These are phyloP conservation scores for Gymnorhina tibicen DNA, from an alignment of 2,113 vertebrate species.

Conservation along the genomic window DNA sequence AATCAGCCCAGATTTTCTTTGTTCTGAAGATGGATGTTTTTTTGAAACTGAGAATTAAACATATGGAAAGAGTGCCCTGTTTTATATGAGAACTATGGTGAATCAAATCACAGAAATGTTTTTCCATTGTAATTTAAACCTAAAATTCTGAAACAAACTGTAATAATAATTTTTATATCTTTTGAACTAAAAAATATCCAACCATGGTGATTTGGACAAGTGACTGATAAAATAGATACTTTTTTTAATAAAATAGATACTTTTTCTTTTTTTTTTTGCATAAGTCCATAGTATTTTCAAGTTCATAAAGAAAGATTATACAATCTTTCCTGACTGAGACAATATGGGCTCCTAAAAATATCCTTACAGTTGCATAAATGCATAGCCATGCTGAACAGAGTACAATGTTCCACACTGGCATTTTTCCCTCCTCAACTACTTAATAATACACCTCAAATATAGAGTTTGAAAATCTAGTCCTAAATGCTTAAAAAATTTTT, in stretches of 20 bases:
- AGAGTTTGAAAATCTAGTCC: neutral
- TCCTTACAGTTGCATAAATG: neutral
- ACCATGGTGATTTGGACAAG: neutral
- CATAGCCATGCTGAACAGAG: neutral
- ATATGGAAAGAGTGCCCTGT: neutral
- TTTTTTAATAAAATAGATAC: too few species aligned
- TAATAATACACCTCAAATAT: neutral
- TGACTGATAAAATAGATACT: neutral
- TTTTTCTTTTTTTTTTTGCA: neutral
- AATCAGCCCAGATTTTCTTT: constrained; percentile 16
- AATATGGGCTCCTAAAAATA: neutral
- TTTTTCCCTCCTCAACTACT: neutral
- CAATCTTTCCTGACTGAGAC: neutral
- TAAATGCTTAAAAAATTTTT: neutral
- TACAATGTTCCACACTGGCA: neutral
- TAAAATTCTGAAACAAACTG: neutral
- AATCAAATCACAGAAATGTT: neutral
- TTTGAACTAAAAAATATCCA: neutral
- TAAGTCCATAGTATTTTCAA: neutral
- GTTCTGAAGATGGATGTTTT: neutral
- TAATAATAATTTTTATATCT: neutral
- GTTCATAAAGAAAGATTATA: neutral
- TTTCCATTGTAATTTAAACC: neutral
- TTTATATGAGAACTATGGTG: neutral
- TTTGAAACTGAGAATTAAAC: neutral